Evolutionary conservation across 2,113 vertebrate species (phyloP), one percentile per base, ranked within the genome.

Genomic region (Gobio gobio): DNA sequence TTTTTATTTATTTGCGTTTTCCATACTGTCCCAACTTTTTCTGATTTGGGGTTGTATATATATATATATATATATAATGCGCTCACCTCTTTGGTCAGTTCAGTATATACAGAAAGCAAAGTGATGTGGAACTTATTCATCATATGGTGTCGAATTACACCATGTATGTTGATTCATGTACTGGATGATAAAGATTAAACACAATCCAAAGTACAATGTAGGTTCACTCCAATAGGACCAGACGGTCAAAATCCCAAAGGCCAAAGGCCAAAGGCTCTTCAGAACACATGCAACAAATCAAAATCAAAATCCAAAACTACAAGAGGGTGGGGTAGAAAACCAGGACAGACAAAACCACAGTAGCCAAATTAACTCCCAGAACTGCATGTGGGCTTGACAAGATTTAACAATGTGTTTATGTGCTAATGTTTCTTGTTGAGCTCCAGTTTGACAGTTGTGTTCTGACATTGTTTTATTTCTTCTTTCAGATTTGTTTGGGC

Each of bases 401-500:
- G 56, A 43, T 59, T 16, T 78, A 56, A 43, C 5, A 47, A 63
- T 18, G 40, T 61, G 59, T 54, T 4, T 10, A 33, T 56, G 10
- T 77, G 26, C 16, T 54, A 26, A 36, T 72, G 33, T 45, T 72
- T 61, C 22, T 56, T 76, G 74, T 10, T 33, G 24, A 54, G 45
- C 3, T 22, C 12, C 22, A 61, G 77, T 45, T 56, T 77, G 26
- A 59, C 75, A 40, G 9, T 22, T 77, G 24, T 61, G 36, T 79
- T 72, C 47, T 82, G 20, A 74, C 24, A 20, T 63, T 64, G 18
- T 40, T 63, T 36, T 72, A n/a, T 45, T 59, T 78, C 59, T 78
- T 58, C 90, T 58, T 83, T 75, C 12, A 93, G 92, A 2, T 40
- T 20, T 59, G 36, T 80, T 58, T 45, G 64, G 40, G 6, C 45